Base-by-base conservation (phyloP, 2,888 invertebrate species). In the Liposcelis brunnea region DNA sequence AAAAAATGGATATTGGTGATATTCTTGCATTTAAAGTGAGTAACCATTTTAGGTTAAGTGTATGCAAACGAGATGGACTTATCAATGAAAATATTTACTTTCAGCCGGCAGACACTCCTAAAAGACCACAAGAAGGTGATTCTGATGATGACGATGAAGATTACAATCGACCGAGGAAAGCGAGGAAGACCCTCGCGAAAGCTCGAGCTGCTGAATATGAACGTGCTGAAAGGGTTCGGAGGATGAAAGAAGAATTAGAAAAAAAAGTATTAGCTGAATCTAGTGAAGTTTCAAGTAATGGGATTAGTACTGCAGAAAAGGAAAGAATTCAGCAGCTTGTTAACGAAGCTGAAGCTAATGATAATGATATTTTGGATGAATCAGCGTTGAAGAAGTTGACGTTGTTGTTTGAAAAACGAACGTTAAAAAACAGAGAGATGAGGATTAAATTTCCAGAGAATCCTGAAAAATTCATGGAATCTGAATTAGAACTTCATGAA, bases 401-500 rank as follows among this genome's bases (percentile, higher is more conserved):
- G 16, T 68, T 94, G 11, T 75, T 86, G 50, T 93, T 97, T 68
- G 98, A 98, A 59, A 97, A 98, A 61, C 76, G 87, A 58, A 83
- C 86, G 42, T 68, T 93, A 7, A 85, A 79, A 58, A 98, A 98
- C 62, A 84, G 95, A 60, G 97, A 98, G 66, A 87, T 95, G 84
- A 73, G 98, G 51, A 95, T 98, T 11, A 98, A 99, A 64, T 97
- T 91, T 63, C 87, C 94, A 0, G 97, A 95, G 59, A 80, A 82
- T 56, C 90, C 95, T 6, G 91, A 94, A 61, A 95, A 94, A 71
- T 98, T 98, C 61, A 94, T 98, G 74, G 75, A 98, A 55, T 94
- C 95, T 48, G 98, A 98, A 67, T 70, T 97, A 33, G 93, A 94
- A 61, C 65, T 94, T 48, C 86, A 91, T 63, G 84, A 85, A 56